phyloP scores from a whole-genome alignment of 2,888 invertebrate species.

The Yponomeuta sedellus region DNA sequence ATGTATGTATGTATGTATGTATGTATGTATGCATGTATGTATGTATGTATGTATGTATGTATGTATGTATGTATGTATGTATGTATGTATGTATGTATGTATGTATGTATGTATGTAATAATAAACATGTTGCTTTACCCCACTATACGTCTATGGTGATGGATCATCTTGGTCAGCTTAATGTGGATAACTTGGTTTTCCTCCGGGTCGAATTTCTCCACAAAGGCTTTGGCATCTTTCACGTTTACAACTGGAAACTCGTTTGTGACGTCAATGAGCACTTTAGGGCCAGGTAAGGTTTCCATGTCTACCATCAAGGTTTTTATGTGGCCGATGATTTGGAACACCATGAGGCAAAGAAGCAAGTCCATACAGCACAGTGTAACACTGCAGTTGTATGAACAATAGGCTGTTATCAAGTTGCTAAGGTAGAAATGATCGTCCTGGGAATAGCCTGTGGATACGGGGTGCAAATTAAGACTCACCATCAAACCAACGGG shows the following conservation, averaged over 20 bases:
- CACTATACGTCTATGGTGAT: background rate
- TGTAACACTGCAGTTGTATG: slow-evolving; percentile 15
- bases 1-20: no score
- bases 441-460: slow-evolving; percentile 10
- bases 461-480: background rate
- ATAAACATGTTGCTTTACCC: background rate
- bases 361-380: slow-evolving; percentile 22
- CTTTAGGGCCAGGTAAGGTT: slow-evolving; percentile 15
- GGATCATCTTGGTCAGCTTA: background rate
- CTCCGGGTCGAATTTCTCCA: background rate
- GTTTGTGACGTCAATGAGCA: background rate
- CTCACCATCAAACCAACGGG: background rate
- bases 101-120: no score
- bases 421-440: slow-evolving; percentile 19
- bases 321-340: slow-evolving; percentile 25
- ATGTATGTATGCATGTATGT: no score
- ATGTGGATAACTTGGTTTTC: background rate
- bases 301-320: slow-evolving; percentile 20
- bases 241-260: background rate
- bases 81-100: no score
- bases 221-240: background rate
- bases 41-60: no score
- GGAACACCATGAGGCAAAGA: slow-evolving; percentile 22
- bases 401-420: slow-evolving; percentile 12
- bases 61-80: no score